These are phyloP conservation scores for Charadrius vociferus DNA, from an alignment of 2,113 vertebrate genomes.

Conservation along the genomic window DNA sequence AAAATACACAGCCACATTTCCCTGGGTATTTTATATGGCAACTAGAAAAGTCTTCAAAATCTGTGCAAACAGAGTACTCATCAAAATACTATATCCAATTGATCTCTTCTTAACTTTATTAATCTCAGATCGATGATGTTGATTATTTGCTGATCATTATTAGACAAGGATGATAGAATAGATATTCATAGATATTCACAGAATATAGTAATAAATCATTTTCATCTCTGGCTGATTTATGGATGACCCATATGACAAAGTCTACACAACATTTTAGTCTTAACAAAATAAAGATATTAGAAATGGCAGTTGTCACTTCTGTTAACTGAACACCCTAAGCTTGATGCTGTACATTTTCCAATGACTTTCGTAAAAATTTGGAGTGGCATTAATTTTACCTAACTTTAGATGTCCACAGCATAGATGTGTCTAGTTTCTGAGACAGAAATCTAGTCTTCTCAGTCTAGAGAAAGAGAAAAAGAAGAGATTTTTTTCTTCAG, in stretches of 20 bases:
- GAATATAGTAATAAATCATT: neutral
- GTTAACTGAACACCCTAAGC: neutral
- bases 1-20: neutral
- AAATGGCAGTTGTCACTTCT: accelerated
- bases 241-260: neutral
- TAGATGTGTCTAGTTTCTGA: neutral
- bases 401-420: neutral
- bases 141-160: neutral
- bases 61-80: neutral
- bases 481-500: neutral
- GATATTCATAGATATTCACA: neutral
- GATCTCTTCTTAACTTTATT: neutral
- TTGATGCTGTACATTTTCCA: neutral
- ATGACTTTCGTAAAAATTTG: neutral
- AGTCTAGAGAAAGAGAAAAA: neutral
- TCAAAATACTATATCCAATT: neutral
- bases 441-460: neutral
- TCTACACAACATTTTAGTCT: neutral
- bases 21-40: neutral
- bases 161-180: neutral
- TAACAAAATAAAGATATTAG: neutral
- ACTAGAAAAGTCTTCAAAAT: neutral
- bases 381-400: neutral
- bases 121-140: neutral
- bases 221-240: neutral